Evolutionary conservation across 2,888 invertebrate species (phyloP).

Genomic region (Argyresthia goedartella): DNA sequence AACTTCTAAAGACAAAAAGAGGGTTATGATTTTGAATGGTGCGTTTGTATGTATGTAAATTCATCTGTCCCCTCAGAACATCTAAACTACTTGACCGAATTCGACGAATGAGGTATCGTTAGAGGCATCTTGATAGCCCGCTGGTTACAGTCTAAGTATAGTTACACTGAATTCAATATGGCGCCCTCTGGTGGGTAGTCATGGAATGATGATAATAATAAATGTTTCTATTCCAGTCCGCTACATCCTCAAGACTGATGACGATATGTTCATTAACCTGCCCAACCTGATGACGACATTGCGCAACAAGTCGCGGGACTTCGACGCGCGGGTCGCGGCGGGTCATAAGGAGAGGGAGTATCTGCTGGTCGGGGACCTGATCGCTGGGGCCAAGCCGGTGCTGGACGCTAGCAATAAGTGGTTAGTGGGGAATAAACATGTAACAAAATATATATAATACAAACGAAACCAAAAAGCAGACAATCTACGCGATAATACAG

Average conservation of each 20-base stretch:
- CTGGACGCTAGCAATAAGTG: conserved; percentile 82
- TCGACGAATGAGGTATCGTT: too few species aligned
- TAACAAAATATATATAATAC: too few species aligned
- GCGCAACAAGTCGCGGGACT: conserved; percentile 31
- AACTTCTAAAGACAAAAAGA: neutral
- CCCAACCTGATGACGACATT: conserved; percentile 72
- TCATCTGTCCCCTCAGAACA: too few species aligned
- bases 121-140: too few species aligned
- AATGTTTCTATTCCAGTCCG: conserved; percentile 46
- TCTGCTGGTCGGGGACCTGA: conserved; percentile 81
- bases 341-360: conserved; percentile 38
- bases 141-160: too few species aligned
- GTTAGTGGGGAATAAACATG: too few species aligned
- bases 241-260: conserved; percentile 87
- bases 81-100: too few species aligned
- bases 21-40: neutral
- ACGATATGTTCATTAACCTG: conserved; percentile 88
- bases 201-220: neutral
- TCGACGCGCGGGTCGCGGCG: conserved; percentile 19
- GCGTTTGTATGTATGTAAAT: neutral
- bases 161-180: too few species aligned
- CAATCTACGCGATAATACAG: too few species aligned
- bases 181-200: too few species aligned
- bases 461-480: too few species aligned
- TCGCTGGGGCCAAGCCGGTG: conserved; percentile 82